phyloP scores from a whole-genome alignment of 2,797 vertebrate species.

The Masticophis lateralis region DNA sequence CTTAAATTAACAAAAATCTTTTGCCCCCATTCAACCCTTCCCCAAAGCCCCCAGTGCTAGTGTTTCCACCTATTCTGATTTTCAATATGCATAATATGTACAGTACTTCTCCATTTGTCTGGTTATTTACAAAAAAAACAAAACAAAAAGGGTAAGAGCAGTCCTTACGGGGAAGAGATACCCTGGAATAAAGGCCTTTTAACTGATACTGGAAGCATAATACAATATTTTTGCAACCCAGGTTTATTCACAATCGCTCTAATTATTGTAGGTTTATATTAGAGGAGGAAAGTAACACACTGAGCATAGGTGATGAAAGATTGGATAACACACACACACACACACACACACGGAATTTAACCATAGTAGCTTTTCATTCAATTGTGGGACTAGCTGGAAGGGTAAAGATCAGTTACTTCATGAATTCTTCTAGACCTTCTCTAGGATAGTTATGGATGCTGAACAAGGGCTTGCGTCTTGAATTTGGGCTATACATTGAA shows the following conservation, averaged over 20 bases:
- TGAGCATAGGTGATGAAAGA: background rate
- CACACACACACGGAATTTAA: background rate
- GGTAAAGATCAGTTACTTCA: background rate
- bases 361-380: background rate
- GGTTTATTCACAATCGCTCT: background rate
- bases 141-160: background rate
- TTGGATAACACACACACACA: background rate
- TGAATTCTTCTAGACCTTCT: background rate
- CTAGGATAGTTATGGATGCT: background rate
- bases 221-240: background rate
- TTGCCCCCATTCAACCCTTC: background rate
- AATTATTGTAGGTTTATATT: background rate
- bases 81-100: background rate
- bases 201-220: background rate
- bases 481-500: background rate
- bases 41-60: background rate
- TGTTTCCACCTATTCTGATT: background rate
- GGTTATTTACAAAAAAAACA: background rate
- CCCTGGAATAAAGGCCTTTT: background rate
- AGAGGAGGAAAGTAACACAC: background rate
- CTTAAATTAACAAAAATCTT: background rate
- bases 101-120: background rate
- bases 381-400: background rate
- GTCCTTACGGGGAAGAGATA: background rate
- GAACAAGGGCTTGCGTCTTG: background rate